A percentile compares a stretch with the other conserved stretches of the same genome.
Conservation (phyloP, 2,888 invertebrate genomes). For the Drosophila tanythrix region DNA sequence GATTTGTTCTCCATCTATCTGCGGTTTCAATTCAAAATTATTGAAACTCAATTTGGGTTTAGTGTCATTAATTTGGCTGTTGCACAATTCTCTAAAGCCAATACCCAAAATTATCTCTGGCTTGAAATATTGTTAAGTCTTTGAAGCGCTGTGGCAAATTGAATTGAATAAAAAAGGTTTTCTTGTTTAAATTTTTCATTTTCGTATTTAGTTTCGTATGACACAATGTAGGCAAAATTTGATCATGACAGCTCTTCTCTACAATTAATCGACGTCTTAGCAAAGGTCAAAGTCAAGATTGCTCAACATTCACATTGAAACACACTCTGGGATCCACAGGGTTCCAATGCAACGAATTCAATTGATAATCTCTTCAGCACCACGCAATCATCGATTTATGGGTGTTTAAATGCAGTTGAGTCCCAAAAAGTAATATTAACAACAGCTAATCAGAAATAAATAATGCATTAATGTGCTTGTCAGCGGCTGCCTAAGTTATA, state of each 20-base stretch:
- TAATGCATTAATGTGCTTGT: background rate
- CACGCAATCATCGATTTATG: conserved; percentile 45
- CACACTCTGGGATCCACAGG: background rate
- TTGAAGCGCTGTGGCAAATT: background rate
- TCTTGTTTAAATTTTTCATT: background rate
- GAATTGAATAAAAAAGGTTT: background rate
- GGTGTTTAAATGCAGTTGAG: conserved; percentile 59
- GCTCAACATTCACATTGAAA: conserved; percentile 15
- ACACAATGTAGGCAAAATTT: background rate
- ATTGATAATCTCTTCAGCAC: conserved; percentile 33
- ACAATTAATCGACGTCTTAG: conserved; percentile 57
- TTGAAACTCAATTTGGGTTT: conserved; percentile 42
- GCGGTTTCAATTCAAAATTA: conserved; percentile 12
- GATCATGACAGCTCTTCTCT: conserved; percentile 5
- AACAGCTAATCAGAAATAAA: background rate
- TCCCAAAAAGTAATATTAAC: conserved; percentile 22
- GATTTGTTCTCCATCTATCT: conserved; percentile 33
- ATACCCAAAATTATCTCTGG: background rate
- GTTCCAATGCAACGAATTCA: conserved; percentile 19
- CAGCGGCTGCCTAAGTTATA: conserved; percentile 32
- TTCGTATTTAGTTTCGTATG: background rate
- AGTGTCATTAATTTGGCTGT: conserved; percentile 8
- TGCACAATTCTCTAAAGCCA: background rate
- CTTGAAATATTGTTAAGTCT: background rate
- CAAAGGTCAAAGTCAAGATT: conserved; percentile 65